Base-by-base conservation (phyloP, 2,888 invertebrate species). In the Drosophila colorata region DNA sequence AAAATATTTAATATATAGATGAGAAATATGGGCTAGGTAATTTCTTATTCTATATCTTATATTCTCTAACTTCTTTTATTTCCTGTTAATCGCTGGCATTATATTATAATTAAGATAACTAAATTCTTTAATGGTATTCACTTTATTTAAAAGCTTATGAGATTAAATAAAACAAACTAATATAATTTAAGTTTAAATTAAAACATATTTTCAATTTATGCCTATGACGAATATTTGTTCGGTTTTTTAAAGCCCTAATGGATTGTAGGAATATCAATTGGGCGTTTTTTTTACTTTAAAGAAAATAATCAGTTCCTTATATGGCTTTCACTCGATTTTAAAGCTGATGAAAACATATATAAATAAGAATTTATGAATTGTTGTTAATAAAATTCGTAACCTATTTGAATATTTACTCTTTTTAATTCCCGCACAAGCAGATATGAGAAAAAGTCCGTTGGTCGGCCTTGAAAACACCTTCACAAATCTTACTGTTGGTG, bases 341-440 rank as follows among this genome's bases (percentile, higher is more conserved):
- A 14, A 37, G 8, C 37, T 16, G 16, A 38, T 38, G 38, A 16
- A 4, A n/a, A 18, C n/a, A 13, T 11, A 35, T 41, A 23, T 55
- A 20, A 43, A 16, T 28, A 25, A 25, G 55, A 28, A 55, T 33
- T 55, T 33, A 55, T 43, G 41, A 31, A 43, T 44, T 43, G 35
- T 43, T 59, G 58, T 59, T 59, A 55, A 59, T 59, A 55, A 56
- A 43, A 35, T 55, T 33, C 55, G 28, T 28, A 40, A 20, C 52
- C 31, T 52, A 52, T 8, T 20, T 7, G 7, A 28, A 16, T 8
- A 2, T n/a, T 2, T 28, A 7, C 2, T 9, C 25, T 28, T 25
- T 6, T 18, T 18, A 46, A 25, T 20, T 20, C 20, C 20, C 20
- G n/a, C n/a, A n/a, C n/a, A n/a, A n/a, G n/a, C n/a, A n/a, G n/a